A percentile compares a stretch with the other conserved stretches of the same genome.
phyloP scores from a whole-genome alignment of 1,140 invertebrate species.

The Musca vetustissima region DNA sequence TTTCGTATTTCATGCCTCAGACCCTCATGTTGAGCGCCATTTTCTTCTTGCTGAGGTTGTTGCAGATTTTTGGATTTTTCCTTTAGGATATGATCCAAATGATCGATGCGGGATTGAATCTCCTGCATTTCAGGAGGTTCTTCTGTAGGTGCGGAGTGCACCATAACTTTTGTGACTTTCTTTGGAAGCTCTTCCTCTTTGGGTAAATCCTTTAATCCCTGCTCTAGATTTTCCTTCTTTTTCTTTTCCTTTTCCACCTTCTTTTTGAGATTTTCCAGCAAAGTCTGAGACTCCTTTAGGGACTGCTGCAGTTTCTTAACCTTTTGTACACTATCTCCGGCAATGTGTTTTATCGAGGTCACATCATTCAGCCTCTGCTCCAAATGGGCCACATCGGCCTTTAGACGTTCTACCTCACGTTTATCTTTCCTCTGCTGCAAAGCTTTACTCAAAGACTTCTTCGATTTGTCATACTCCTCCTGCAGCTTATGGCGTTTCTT shows the following conservation, averaged over 20 bases:
- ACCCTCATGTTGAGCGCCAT: conserved; percentile 62
- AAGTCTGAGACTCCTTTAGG: conserved; percentile 66
- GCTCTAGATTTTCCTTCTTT: conserved; percentile 68
- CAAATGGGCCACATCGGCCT: conserved; percentile 47
- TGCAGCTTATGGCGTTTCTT: conserved; percentile 70
- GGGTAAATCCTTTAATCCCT: conserved; percentile 52
- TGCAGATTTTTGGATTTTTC: conserved; percentile 71
- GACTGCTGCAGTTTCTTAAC: conserved; percentile 68
- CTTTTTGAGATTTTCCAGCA: conserved; percentile 72
- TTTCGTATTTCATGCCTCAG: conserved; percentile 77
- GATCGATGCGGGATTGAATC: conserved; percentile 67
- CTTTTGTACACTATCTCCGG: conserved; percentile 64
- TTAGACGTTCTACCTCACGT: conserved; percentile 44
- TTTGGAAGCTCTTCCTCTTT: conserved; percentile 43
- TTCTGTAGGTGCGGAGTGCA: conserved; percentile 27
- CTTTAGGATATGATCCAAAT: conserved; percentile 68
- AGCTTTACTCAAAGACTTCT: conserved; percentile 55
- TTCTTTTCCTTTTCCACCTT: conserved; percentile 76
- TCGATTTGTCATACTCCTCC: conserved; percentile 65
- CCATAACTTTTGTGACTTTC: conserved; percentile 30
- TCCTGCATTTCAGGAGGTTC: conserved; percentile 56
- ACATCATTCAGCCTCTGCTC: conserved; percentile 57
- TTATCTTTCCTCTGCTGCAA: conserved; percentile 48
- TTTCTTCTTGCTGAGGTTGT: conserved; percentile 61
- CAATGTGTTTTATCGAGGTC: conserved; percentile 62